These are phyloP conservation scores for Plebejus argus DNA, from an alignment of 2,888 invertebrate species.

Conservation along the genomic window DNA sequence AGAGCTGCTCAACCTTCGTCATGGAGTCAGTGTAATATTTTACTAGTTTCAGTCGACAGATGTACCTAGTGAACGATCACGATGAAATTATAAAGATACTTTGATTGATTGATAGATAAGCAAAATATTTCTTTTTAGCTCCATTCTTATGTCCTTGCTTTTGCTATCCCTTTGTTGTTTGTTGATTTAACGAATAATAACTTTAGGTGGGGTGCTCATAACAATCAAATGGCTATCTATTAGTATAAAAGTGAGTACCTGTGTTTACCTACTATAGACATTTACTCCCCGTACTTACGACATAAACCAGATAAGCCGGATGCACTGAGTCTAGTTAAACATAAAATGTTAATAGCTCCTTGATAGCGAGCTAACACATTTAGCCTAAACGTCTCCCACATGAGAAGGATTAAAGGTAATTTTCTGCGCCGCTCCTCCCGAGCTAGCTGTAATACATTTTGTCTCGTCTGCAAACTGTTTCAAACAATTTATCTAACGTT, in stretches of 20 bases:
- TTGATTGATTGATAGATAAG: too few species aligned
- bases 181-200: not conserved
- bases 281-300: not conserved
- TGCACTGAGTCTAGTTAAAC: not conserved
- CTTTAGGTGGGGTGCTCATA: not conserved
- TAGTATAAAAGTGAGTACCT: not conserved
- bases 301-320: not conserved
- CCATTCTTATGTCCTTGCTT: too few species aligned
- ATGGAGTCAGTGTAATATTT: not conserved
- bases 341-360: slow-evolving; percentile 11
- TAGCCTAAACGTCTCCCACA: slow-evolving; percentile 23
- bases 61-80: not conserved
- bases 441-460: slow-evolving; percentile 14
- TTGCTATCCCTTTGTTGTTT: too few species aligned
- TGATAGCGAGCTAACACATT: slow-evolving; percentile 26
- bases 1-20: not conserved
- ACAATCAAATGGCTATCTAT: not conserved
- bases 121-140: too few species aligned
- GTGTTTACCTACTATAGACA: not conserved
- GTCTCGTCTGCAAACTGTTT: slow-evolving; percentile 23
- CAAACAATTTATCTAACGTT: slow-evolving; percentile 21
- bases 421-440: slow-evolving; percentile 23
- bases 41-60: not conserved
- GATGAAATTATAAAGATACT: not conserved
- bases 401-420: slow-evolving; percentile 31